A percentile compares a stretch with the other conserved stretches of the same genome.
Conservation (phyloP, 2,113 vertebrate species). For the Calonectris borealis region DNA sequence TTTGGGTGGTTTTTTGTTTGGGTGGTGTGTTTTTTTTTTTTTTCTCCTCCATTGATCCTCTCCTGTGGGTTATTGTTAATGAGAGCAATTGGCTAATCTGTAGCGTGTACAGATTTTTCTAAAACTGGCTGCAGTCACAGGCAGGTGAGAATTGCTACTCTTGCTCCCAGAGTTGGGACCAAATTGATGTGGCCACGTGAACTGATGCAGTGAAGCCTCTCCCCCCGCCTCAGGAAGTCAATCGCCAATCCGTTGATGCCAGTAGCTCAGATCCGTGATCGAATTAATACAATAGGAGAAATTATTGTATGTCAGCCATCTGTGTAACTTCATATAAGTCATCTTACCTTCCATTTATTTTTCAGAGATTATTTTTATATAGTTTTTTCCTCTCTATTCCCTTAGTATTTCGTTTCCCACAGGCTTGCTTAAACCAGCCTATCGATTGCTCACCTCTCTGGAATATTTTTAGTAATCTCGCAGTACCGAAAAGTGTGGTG, state of each 20-base stretch:
- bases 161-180: not conserved
- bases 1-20: not conserved
- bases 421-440: not conserved
- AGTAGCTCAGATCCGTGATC: rapidly evolving
- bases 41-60: not conserved
- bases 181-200: not conserved
- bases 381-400: not conserved
- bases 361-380: not conserved
- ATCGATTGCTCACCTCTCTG: not conserved
- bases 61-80: not conserved
- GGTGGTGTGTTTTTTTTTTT: not conserved
- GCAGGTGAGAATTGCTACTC: constrained; percentile 18
- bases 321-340: not conserved
- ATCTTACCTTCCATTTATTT: not conserved
- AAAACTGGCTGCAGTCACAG: not conserved
- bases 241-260: rapidly evolving
- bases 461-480: not conserved
- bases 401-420: not conserved
- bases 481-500: not conserved
- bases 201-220: not conserved
- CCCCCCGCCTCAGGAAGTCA: not conserved
- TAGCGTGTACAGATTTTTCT: not conserved
- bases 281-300: not conserved
- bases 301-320: not conserved
- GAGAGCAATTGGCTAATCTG: not conserved